Evolutionary conservation across 2,113 vertebrate species (phyloP).

Genomic region (Laticauda laticaudata): DNA sequence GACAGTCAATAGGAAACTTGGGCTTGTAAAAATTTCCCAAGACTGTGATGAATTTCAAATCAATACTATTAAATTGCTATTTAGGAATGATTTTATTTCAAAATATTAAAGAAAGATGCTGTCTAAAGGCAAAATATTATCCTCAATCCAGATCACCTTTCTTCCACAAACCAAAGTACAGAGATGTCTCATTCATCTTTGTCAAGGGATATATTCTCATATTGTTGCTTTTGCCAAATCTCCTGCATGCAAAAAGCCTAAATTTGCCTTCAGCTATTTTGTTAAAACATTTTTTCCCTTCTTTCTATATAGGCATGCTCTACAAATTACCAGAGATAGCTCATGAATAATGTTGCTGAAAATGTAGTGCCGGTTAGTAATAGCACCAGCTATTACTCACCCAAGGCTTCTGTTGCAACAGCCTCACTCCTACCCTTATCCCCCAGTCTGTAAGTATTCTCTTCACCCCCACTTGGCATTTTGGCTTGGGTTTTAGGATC

Average conservation of each 20-base stretch:
- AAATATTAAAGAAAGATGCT: neutral
- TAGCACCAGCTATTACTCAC: neutral
- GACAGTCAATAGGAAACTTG: neutral
- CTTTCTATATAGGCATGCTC: neutral
- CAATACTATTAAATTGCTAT: neutral
- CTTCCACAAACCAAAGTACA: neutral
- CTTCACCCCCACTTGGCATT: neutral
- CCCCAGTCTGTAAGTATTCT: neutral
- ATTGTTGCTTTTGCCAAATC: neutral
- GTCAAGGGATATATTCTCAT: neutral
- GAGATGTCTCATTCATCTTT: neutral
- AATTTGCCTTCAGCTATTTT: neutral
- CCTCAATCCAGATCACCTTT: neutral
- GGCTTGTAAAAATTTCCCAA: neutral
- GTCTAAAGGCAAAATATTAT: neutral
- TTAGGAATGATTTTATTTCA: neutral
- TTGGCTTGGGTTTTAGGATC: neutral
- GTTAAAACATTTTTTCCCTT: neutral
- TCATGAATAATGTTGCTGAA: neutral
- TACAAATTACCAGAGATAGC: neutral
- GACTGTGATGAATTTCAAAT: neutral
- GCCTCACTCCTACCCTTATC: neutral
- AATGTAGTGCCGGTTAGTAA: neutral
- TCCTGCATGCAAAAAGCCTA: neutral
- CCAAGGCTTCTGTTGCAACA: neutral